Evolutionary conservation across 2,888 invertebrate genomes (phyloP).

Genomic region (Lasius fuliginosus): DNA sequence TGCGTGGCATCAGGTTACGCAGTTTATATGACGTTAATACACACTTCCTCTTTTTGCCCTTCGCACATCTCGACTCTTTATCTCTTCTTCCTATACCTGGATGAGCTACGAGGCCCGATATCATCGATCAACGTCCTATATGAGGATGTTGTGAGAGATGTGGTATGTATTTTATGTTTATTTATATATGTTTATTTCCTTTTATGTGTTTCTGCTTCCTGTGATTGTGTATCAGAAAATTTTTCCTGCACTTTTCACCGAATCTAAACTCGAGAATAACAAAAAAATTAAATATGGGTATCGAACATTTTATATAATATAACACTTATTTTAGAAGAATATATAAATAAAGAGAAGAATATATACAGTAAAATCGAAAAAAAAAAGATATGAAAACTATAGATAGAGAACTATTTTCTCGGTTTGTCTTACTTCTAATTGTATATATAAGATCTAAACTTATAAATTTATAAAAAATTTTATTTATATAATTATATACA

Average conservation of each 20-base stretch:
- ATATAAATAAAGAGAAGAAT: no score
- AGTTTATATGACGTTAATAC: conserved; percentile 68
- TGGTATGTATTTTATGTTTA: conserved; percentile 70
- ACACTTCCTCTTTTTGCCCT: conserved; percentile 60
- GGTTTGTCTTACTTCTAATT: no score
- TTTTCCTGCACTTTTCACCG: background rate
- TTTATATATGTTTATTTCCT: conserved; percentile 34
- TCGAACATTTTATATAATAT: no score
- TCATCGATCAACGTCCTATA: conserved; percentile 66
- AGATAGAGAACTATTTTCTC: no score
- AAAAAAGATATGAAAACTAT: background rate
- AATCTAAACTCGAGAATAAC: background rate
- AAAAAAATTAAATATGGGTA: background rate
- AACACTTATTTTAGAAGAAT: no score
- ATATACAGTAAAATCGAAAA: background rate
- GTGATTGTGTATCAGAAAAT: background rate
- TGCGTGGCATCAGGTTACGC: conserved; percentile 80
- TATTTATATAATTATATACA: no score
- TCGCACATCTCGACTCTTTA: conserved; percentile 47
- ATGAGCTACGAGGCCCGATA: conserved; percentile 27
- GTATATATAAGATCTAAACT: no score
- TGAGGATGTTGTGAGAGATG: conserved; percentile 64
- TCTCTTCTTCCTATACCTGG: conserved; percentile 55
- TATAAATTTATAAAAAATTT: no score
- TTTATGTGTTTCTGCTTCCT: conserved; percentile 37